A percentile compares a stretch with the other conserved stretches of the same genome.
Conservation (phyloP, 2,797 vertebrate species). For the Acanthurus leucopareius region DNA sequence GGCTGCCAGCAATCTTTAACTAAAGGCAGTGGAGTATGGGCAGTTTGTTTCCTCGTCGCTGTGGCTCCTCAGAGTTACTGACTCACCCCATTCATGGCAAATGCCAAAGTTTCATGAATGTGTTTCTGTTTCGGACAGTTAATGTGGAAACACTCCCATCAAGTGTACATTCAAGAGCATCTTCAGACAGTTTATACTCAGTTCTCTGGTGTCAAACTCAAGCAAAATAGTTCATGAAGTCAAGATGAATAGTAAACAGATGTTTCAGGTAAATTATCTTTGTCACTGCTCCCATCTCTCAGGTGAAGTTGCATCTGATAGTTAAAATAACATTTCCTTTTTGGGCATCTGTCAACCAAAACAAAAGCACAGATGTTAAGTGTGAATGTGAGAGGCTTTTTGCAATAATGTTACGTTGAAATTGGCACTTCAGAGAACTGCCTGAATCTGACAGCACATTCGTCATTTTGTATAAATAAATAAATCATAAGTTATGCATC, state of each 20-base stretch:
- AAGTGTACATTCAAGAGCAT: not conserved
- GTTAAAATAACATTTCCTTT: constrained; percentile 2
- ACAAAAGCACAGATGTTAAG: not conserved
- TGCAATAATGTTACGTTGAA: not conserved
- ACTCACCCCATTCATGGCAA: constrained; percentile 1
- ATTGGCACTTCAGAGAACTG: not conserved
- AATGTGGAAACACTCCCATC: constrained; percentile 25
- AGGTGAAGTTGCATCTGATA: not conserved
- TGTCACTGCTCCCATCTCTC: not conserved
- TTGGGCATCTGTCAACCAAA: constrained; percentile 1
- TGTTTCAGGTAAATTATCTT: not conserved
- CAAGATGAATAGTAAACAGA: not conserved
- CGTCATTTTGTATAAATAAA: not conserved
- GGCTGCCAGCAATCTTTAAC: constrained; percentile 22
- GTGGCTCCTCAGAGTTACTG: not conserved
- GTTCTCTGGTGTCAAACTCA: not conserved
- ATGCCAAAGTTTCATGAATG: constrained; percentile 13
- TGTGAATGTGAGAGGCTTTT: not conserved
- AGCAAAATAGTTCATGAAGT: not conserved
- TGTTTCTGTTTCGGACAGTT: constrained; percentile 9
- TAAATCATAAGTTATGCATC: constrained; percentile 1
- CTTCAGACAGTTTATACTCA: not conserved
- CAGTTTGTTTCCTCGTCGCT: constrained; percentile 5
- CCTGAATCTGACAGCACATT: not conserved
- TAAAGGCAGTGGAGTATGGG: constrained; percentile 13